These are phyloP conservation scores for Teinopalpus imperialis DNA, from an alignment of 2,888 invertebrate species.

Conservation along the genomic window DNA sequence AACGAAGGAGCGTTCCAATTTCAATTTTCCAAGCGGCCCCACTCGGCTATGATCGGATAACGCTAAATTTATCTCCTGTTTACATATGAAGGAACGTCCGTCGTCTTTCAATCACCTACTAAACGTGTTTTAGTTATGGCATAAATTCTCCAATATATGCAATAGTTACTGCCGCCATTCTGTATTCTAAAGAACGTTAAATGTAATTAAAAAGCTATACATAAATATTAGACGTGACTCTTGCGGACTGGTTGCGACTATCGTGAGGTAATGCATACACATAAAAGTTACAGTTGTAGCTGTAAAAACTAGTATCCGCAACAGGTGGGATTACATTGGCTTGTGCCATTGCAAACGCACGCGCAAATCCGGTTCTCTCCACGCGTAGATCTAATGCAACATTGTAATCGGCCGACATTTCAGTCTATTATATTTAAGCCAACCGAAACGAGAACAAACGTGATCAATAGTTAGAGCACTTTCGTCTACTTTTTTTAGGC, in stretches of 20 bases:
- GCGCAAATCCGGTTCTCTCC: slow-evolving; percentile 55
- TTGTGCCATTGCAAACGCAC: slow-evolving; percentile 44
- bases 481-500: too few relatives aligned
- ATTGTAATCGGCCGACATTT: slow-evolving; percentile 37
- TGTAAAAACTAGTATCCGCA: slow-evolving; percentile 64
- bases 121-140: slow-evolving; percentile 35
- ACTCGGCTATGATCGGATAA: slow-evolving; percentile 58
- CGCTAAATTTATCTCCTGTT: slow-evolving; percentile 58
- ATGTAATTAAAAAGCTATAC: slow-evolving; percentile 30
- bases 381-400: slow-evolving; percentile 44
- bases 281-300: slow-evolving; percentile 43
- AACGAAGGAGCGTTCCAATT: slow-evolving; percentile 39
- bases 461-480: slow-evolving; percentile 29
- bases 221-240: slow-evolving; percentile 34
- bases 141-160: too few relatives aligned
- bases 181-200: neutral
- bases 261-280: slow-evolving; percentile 40
- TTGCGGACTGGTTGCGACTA: slow-evolving; percentile 34
- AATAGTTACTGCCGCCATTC: neutral
- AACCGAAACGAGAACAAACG: slow-evolving; percentile 30
- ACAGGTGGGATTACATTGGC: slow-evolving; percentile 61
- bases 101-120: slow-evolving; percentile 64
- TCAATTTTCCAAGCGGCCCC: slow-evolving; percentile 60
- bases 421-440: slow-evolving; percentile 17
- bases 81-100: slow-evolving; percentile 47